Base-by-base conservation (phyloP, 2,113 vertebrate species). In the Litocranius walleri region DNA sequence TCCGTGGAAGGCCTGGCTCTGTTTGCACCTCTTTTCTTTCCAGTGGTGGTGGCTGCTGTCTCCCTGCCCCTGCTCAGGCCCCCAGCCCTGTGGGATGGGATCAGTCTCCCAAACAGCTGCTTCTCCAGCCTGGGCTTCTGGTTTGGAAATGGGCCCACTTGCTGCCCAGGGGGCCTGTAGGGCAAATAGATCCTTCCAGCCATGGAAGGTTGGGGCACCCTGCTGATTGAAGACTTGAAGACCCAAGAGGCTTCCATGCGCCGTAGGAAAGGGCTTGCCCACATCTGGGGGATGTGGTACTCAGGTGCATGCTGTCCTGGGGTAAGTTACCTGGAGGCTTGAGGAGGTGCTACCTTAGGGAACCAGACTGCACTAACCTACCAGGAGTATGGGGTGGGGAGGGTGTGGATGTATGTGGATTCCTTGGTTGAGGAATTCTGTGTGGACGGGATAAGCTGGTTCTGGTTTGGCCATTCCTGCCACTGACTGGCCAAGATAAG, bases 301-400 rank as follows among this genome's bases (percentile, higher is more conserved):
- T 12, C 33, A 40, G 36, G 54, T 29, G 14, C 2, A 1, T 23
- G 45, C 50, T 64, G 21, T 52, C 50, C 30, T 23, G 10, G 89
- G 56, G 14, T 80, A 17, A 57, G 90, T 52, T 52, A 52, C 94
- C 57, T 43, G 5, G 40, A 50, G 81, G 19, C 52, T 77, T n/a
- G 5, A 78, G 50, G 45, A 77, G 54, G 33, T 16, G 3, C 23
- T 61, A 3, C 14, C 33, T 74, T 7, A 48, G 59, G 88, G 40
- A 40, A 23, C 74, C 61, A 6, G 33, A 13, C 25, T 10, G 33
- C 48, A 54, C 45, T 48, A 6, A 5, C 14, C 36, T 29, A 33
- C 36, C 11, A 3, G 11, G 83, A 21, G n/a, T 3, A 2, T 0
- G 10, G 10, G 57, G 13, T 2, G 25, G 59, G 43, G 13, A 2